Conservation (phyloP, 2,797 vertebrate species). For the Fistularia tabacaria region DNA sequence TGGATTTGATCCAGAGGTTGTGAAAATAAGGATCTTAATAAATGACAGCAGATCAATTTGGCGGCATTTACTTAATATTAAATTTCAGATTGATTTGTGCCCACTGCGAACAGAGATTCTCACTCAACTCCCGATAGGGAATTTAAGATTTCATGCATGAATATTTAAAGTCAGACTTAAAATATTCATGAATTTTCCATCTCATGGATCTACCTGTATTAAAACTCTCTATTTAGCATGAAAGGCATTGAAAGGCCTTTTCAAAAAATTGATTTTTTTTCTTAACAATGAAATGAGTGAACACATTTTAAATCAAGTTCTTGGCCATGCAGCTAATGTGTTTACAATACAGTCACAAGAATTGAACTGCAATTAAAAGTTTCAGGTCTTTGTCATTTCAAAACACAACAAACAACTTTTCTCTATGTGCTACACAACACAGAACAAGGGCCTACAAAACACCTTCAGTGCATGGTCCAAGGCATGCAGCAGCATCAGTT, state of each 20-base stretch:
- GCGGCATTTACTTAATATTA: no score
- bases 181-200: background rate
- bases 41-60: no score
- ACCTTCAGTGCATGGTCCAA: slow-evolving; percentile 19
- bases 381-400: slow-evolving; percentile 3
- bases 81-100: no score
- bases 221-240: background rate
- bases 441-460: background rate
- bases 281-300: slow-evolving; percentile 25
- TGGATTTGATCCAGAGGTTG: no score
- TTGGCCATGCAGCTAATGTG: slow-evolving; percentile 35
- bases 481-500: slow-evolving; percentile 28
- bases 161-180: background rate
- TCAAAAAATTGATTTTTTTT: background rate
- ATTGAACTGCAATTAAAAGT: background rate
- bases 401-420: slow-evolving; percentile 8
- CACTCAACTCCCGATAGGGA: no score
- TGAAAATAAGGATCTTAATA: no score
- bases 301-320: slow-evolving; percentile 14
- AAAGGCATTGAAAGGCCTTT: background rate
- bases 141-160: no score
- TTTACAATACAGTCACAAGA: slow-evolving; percentile 24
- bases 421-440: slow-evolving; percentile 16
- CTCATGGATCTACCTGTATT: background rate
- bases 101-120: no score